These are phyloP conservation scores for Lethocerus indicus DNA, from an alignment of 1,140 invertebrate species.

Conservation along the genomic window DNA sequence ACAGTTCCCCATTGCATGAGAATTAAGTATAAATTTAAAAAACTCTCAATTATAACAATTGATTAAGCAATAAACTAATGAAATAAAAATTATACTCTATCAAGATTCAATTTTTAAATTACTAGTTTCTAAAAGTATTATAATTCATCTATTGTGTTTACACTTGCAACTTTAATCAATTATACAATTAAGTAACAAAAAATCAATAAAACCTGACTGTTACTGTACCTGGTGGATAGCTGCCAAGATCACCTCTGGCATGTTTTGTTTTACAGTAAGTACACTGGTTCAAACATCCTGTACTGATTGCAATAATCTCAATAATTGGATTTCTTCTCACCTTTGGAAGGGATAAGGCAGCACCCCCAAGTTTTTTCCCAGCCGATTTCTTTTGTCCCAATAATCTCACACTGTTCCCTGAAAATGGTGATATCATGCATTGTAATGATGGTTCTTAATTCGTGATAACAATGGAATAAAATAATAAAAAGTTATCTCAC, in stretches of 20 bases:
- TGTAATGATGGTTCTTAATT: background rate
- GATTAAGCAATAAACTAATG: too few species aligned
- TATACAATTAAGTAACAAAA: too few species aligned
- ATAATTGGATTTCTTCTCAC: conserved; percentile 88
- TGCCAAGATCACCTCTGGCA: conserved; percentile 85
- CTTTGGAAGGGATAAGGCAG: conserved; percentile 76
- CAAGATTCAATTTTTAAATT: too few species aligned
- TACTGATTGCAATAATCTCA: conserved; percentile 96
- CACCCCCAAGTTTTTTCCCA: conserved; percentile 73
- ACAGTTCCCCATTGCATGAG: too few species aligned
- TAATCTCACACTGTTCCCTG: conserved; percentile 60
- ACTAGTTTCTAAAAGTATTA: too few species aligned
- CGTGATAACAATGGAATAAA: background rate
- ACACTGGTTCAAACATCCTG: conserved; percentile 94
- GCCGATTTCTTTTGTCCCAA: conserved; percentile 65
- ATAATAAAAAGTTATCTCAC: background rate
- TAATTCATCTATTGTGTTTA: too few species aligned
- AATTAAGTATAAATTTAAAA: too few species aligned
- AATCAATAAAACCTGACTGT: background rate
- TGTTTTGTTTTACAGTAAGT: conserved; percentile 99
- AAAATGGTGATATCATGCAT: too few species aligned
- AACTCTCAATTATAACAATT: too few species aligned
- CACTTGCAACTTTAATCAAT: too few species aligned
- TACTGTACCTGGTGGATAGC: conserved; percentile 52
- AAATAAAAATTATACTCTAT: too few species aligned